Percentiles rank a stretch among this genome's conserved stretches.
Conservation (phyloP, 2,888 invertebrate genomes). For the Chironomus tentans region DNA sequence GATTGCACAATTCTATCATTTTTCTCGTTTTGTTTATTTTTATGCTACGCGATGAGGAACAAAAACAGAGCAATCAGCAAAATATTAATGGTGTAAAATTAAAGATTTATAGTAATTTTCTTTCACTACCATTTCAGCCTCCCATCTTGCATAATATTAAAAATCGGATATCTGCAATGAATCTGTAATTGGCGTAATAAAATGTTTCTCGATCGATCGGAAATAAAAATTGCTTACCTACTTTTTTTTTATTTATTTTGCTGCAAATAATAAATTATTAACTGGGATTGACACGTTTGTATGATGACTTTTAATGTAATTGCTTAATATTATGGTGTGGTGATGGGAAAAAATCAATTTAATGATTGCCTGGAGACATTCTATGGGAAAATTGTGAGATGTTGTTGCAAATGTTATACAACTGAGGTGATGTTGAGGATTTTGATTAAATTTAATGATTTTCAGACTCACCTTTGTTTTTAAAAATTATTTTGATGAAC, state of each 20-base stretch:
- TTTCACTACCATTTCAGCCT: neutral
- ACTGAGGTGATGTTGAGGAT: too few species aligned
- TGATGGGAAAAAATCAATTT: too few species aligned
- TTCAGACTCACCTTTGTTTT: too few species aligned
- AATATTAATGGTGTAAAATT: neutral
- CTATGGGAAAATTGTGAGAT: too few species aligned
- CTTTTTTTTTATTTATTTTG: neutral
- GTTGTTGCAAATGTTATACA: too few species aligned
- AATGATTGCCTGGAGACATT: too few species aligned
- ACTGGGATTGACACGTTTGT: neutral
- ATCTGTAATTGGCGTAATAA: neutral
- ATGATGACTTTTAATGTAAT: neutral
- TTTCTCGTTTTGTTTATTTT: too few species aligned
- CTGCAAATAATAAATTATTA: too few species aligned
- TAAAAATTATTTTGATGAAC: too few species aligned
- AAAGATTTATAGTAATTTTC: neutral
- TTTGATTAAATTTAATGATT: too few species aligned
- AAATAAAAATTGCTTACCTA: neutral
- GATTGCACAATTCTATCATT: neutral
- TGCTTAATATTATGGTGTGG: neutral
- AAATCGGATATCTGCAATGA: neutral
- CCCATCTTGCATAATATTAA: neutral
- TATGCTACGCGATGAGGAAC: too few species aligned
- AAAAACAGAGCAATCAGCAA: neutral
- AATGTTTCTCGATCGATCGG: neutral